A percentile compares a stretch with the other conserved stretches of the same genome.
Conservation (phyloP, 2,888 invertebrate genomes). For the Lathronympha strigana region DNA sequence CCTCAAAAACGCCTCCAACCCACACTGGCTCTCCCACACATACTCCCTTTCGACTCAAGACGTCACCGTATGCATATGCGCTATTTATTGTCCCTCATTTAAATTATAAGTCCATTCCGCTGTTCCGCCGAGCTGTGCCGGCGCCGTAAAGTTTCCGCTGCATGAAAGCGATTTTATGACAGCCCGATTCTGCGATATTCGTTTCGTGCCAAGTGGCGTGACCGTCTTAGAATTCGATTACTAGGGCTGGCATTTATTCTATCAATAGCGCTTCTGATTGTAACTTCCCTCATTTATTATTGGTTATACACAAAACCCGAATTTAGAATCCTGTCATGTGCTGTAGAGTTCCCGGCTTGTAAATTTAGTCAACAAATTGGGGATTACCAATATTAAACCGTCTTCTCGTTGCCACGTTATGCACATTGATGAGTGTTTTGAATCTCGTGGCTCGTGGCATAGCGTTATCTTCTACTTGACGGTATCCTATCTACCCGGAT, state of each 20-base stretch:
- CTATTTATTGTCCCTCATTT: conserved; percentile 41
- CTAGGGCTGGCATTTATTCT: conserved; percentile 3
- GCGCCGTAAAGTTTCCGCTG: conserved; percentile 31
- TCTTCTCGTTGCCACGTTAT: not conserved
- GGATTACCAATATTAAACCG: not conserved
- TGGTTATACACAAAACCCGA: not conserved
- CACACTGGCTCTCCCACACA: not conserved
- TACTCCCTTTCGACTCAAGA: not conserved
- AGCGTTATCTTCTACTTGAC: not conserved
- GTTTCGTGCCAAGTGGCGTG: conserved; percentile 29
- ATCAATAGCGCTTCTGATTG: not conserved
- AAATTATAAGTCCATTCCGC: conserved; percentile 38
- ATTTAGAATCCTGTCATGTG: not conserved
- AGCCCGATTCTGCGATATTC: conserved; percentile 15
- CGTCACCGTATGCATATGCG: conserved; percentile 12
- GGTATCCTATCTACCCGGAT: no score
- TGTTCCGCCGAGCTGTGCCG: conserved; percentile 34
- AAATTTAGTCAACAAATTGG: not conserved
- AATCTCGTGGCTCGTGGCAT: not conserved
- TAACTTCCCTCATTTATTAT: not conserved
- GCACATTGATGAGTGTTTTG: not conserved
- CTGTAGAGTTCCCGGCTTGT: not conserved
- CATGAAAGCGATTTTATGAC: conserved; percentile 5
- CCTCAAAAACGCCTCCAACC: conserved; percentile 37
- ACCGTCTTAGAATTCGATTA: conserved; percentile 17